Base-by-base conservation (phyloP, 1,140 invertebrate species). In the Neodiprion virginianus region DNA sequence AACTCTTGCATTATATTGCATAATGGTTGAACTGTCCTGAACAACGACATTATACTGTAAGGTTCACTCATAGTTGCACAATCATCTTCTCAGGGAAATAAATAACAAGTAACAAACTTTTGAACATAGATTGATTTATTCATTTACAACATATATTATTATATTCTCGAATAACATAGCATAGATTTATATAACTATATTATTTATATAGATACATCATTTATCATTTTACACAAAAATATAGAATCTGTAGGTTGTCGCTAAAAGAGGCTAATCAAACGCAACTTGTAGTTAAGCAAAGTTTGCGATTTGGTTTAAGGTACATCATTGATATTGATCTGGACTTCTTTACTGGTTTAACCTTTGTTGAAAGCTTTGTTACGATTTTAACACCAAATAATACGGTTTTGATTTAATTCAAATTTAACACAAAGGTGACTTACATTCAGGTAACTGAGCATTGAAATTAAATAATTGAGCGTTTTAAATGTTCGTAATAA, bases 81-180 rank as follows among this genome's bases (percentile, higher is more conserved):
- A 40, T 40, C 5, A 40, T 40, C 5, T 40, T 40, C 28, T 40
- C 28, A 61, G 53, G 11, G 53, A 61, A 61, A 69, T 69, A 14
- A 23, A 23, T 23, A 12, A 69, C 10, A 69, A 69, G 4, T 69
- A 11, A 23, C 23, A 14, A 23, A 76, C 53, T 12, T 80, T 86
- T 84, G 82, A 85, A 85, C 85, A 87, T 88, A 88, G 84, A 87
- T 77, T 83, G 79, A 84, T 88, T 87, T 87, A 87, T 87, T 87
- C 82, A 83, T 84, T 84, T 81, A 87, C 84, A 88, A 88, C 84
- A 88, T 86, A 84, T 87, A 87, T 77, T 83, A 81, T 87, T 86
- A 86, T 86, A 87, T 80, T 84, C 79, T 83, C 76, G 78, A 83
- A 74, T 87, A 86, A 87, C 83, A 84, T 84, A 84, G 82, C 76